Evolutionary conservation across 2,888 invertebrate species (phyloP), one percentile per base, ranked within the genome.

Genomic region (Leptinotarsa rubiginosa): DNA sequence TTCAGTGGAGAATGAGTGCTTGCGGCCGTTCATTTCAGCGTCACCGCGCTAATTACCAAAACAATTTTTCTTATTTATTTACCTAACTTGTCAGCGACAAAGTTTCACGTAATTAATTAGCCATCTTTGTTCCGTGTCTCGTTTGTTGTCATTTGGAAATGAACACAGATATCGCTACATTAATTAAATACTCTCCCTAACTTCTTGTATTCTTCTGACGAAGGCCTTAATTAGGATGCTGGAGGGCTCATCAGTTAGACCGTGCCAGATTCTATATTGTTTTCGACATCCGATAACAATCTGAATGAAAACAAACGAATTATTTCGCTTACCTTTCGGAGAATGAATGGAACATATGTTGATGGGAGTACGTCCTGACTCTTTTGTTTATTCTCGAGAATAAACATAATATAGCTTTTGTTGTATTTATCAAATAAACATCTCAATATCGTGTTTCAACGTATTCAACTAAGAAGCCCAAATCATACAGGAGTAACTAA

Each of bases 1-100:
- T 47, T 62, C 65, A 54, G 72, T 62, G 31, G 41, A 62, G 62
- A 62, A 62, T 62, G 62, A 62, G 31, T 65, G 70, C 69, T 67
- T 47, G 56, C 47, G 70, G 73, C 47, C 49, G 62, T 71, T 75
- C 74, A 68, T 65, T 76, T 69, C 56, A 67, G 52, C 74, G 69
- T 52, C 72, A 59, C 50, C 69, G 71, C 70, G 59, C 72, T 76
- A 76, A 74, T 74, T 74, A 76, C 65, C 59, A 74, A 72, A 72
- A 74, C 69, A 74, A 74, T 76, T 76, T 73, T 76, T 76, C 74
- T 74, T 73, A 74, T 74, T 74, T 74, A 76, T 76, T 74, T 74
- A 72, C 70, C 74, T 74, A 68, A 70, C 75, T 75, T 73, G 75
- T 75, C 70, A 70, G 70, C 73, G 69, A 47, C 65, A 70, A 74